phyloP scores from a whole-genome alignment of 2,888 invertebrate genomes.

The Chromoteleia sp. region DNA sequence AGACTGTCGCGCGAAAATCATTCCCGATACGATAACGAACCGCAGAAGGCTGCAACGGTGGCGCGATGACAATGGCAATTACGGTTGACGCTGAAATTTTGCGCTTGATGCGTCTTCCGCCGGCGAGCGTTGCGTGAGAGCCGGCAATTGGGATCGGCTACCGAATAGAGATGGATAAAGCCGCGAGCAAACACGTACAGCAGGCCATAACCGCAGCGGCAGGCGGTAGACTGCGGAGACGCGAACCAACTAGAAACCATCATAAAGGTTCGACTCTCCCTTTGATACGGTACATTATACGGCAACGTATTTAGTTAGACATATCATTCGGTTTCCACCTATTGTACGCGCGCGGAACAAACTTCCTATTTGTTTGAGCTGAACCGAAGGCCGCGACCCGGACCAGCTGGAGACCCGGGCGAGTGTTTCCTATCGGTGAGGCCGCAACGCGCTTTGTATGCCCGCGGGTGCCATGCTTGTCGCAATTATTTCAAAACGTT shows the following conservation, averaged over 20 bases:
- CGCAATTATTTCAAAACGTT: constrained; percentile 70
- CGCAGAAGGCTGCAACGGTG: constrained; percentile 57
- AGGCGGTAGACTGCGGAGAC: constrained; percentile 79
- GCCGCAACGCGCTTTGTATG: constrained; percentile 68
- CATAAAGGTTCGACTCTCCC: constrained; percentile 83
- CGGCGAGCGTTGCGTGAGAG: constrained; percentile 60
- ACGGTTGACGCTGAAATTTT: constrained; percentile 22
- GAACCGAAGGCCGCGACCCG: constrained; percentile 73
- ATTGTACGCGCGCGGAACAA: constrained; percentile 81
- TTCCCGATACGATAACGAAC: constrained; percentile 68
- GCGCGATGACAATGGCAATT: constrained; percentile 79
- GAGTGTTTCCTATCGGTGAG: constrained; percentile 61
- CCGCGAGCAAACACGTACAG: constrained; percentile 70
- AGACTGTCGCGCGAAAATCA: constrained; percentile 62
- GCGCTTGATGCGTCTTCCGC: constrained; percentile 75
- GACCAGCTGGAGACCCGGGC: constrained; percentile 25
- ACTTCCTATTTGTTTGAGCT: constrained; percentile 84
- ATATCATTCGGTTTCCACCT: constrained; percentile 84
- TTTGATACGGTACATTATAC: constrained; percentile 82
- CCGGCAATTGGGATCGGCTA: constrained; percentile 22
- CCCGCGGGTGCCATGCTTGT: constrained; percentile 48
- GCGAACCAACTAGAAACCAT: constrained; percentile 82
- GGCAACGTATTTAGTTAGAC: constrained; percentile 83
- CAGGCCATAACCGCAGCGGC: constrained; percentile 75
- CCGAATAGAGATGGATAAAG: constrained; percentile 62